Conservation (phyloP, 2,113 vertebrate genomes). For the Solea senegalensis region DNA sequence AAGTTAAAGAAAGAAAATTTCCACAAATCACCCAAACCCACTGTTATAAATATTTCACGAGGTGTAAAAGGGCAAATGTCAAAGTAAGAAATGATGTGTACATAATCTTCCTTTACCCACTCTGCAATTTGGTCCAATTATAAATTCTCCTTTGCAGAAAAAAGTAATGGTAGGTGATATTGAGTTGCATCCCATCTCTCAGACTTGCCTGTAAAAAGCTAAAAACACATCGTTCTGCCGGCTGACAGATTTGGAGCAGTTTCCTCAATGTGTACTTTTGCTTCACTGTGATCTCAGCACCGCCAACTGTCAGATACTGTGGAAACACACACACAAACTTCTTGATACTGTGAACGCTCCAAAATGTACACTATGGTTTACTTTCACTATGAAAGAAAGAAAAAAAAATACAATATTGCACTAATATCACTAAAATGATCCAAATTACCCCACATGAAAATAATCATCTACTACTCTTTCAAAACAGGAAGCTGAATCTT, state of each 20-base stretch:
- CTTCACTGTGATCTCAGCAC: conserved; percentile 35
- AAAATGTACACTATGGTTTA: background rate
- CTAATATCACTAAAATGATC: too few species aligned
- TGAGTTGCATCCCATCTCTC: conserved; percentile 14
- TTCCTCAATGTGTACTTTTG: conserved; percentile 46
- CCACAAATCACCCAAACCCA: too few species aligned
- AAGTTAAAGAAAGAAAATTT: too few species aligned
- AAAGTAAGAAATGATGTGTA: too few species aligned
- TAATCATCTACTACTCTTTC: background rate
- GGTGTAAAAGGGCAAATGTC: too few species aligned
- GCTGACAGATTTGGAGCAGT: conserved; percentile 69
- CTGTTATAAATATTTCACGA: too few species aligned
- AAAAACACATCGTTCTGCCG: background rate
- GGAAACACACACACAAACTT: conserved; percentile 13
- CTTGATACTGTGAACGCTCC: background rate
- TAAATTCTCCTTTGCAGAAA: conserved; percentile 8
- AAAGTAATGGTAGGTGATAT: conserved; percentile 1
- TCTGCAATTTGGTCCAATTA: background rate
- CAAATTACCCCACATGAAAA: background rate
- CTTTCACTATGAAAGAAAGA: too few species aligned
- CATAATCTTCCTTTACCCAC: background rate
- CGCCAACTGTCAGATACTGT: conserved; percentile 18
- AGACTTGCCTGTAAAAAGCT: conserved; percentile 30
- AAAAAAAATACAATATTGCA: too few species aligned
- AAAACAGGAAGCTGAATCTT: background rate